Conservation (phyloP, 1,140 invertebrate species). For the Pectinophora gossypiella region DNA sequence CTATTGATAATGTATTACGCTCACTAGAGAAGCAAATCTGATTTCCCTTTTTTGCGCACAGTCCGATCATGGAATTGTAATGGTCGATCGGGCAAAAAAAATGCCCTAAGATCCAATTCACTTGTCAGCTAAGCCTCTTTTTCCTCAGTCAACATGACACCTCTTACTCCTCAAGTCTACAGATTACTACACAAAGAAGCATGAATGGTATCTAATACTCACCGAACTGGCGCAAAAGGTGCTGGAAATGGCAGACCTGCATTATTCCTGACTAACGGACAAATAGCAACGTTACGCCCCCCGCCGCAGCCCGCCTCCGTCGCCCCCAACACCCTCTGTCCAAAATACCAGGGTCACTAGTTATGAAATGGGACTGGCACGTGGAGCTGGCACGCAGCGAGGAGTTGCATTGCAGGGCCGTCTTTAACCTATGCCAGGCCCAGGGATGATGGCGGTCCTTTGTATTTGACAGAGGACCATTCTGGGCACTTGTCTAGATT, state of each 20-base stretch:
- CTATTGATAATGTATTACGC: too few relatives aligned
- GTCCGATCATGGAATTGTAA: too few relatives aligned
- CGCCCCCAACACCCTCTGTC: conserved; percentile 62
- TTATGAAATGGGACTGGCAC: conserved; percentile 54
- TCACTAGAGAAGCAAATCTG: too few relatives aligned
- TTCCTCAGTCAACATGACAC: background rate
- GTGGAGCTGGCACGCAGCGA: conserved; percentile 8
- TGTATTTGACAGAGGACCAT: too few relatives aligned
- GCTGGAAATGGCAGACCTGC: conserved; percentile 77
- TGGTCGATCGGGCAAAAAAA: too few relatives aligned
- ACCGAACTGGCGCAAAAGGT: conserved; percentile 73
- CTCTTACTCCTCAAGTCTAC: background rate
- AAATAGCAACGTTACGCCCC: conserved; percentile 38
- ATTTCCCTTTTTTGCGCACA: too few relatives aligned
- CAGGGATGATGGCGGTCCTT: too few relatives aligned
- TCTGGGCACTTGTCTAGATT: too few relatives aligned
- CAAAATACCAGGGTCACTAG: conserved; percentile 65
- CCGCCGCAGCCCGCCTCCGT: conserved; percentile 36
- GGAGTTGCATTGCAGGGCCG: too few relatives aligned
- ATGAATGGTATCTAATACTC: conserved; percentile 44
- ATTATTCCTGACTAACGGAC: conserved; percentile 63
- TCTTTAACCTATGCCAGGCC: too few relatives aligned
- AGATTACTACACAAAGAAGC: conserved; percentile 22
- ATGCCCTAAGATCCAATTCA: too few relatives aligned
- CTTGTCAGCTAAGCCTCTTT: too few relatives aligned